Base-by-base conservation (phyloP, 2,797 vertebrate species). In the Tokudaia muenninki region DNA sequence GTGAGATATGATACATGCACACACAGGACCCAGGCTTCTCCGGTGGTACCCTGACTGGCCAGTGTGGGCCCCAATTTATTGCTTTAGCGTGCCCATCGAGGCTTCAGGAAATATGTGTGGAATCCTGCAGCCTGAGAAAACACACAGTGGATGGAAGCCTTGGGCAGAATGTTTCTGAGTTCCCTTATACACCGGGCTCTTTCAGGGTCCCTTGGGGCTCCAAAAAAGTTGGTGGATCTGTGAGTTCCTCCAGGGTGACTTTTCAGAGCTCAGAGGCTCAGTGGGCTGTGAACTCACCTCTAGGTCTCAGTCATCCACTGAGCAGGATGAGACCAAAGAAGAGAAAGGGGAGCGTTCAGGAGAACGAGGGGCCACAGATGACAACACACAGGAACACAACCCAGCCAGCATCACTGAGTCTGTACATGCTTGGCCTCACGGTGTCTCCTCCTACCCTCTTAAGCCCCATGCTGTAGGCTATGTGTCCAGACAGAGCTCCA, bases 1-100 rank as follows among this genome's bases (percentile, higher is more conserved):
- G 5, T 0, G 19, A 44, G 11, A 7, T 2, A 24, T 19, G 55
- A 16, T 1, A 10, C 1, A 0, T 29, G 12, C 3, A 6, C 3
- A 4, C 2, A 0, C 65, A 12, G 10, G 21, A 75, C 57, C 11
- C 8, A 1, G 17, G 61, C 8, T 29, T 21, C 75, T 47, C 44
- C 12, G 55, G 37, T 44, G 11, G 26, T 34, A 7, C 31, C 78
- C 44, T 26, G 24, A 50, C 31, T 24, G 74, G 26, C 72, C 72
- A 41, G 34, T 22, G 4, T 26, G 7, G 29, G 55, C 41, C 57
- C 92, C 67, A 29, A 63, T 59, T n/a, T 74, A 6, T 52, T 34
- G 67, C 26, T 41, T 44, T 16, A 0, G 22, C 3, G 1, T 0
- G 7, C n/a, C 90, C 22, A 0, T 17, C 10, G 17, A 1, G 0